Evolutionary conservation across 1,140 invertebrate species (phyloP).

Genomic region (Drosophila lini): DNA sequence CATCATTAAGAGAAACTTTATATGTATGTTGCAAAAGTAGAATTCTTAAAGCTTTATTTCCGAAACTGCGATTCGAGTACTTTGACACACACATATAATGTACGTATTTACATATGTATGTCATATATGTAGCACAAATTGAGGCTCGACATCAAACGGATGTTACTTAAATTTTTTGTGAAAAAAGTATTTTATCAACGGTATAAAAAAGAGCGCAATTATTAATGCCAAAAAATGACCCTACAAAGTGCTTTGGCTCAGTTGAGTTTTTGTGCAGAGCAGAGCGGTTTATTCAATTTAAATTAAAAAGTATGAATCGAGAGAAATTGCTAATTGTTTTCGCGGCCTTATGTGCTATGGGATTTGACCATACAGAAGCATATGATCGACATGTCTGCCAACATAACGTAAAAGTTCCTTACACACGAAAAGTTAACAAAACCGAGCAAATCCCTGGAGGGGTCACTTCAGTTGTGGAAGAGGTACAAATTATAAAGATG

Average conservation of each 20-base stretch:
- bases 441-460: neutral
- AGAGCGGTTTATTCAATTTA: neutral
- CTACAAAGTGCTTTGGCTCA: neutral
- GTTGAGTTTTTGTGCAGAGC: slow-evolving; percentile 9
- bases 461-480: slow-evolving; percentile 5
- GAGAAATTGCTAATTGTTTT: neutral
- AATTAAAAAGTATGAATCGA: neutral
- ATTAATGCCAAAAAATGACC: neutral
- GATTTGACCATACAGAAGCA: neutral
- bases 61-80: neutral
- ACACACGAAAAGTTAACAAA: slow-evolving; percentile 1
- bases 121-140: neutral
- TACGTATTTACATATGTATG: neutral
- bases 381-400: neutral
- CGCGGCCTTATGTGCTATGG: neutral
- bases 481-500: neutral
- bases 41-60: neutral
- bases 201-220: neutral
- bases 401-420: neutral
- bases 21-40: neutral
- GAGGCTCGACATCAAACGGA: neutral
- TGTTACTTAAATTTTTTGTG: neutral
- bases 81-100: neutral
- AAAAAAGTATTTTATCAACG: neutral
- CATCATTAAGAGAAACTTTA: neutral